phyloP scores from a whole-genome alignment of 2,113 vertebrate genomes.

The Phalacrocorax pelagicus region DNA sequence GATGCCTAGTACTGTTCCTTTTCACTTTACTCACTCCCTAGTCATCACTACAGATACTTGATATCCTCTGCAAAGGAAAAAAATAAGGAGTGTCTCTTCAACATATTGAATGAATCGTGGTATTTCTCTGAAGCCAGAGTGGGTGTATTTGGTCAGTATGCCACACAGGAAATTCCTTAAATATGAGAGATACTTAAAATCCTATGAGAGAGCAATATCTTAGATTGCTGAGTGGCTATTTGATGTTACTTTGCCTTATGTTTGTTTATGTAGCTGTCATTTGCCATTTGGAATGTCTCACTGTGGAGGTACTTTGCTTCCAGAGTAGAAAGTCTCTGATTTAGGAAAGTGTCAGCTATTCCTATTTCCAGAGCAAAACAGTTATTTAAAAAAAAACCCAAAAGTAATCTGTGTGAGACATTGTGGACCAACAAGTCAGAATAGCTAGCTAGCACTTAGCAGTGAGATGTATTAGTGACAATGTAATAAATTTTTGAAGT shows the following conservation, averaged over 20 bases:
- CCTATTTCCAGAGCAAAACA: neutral
- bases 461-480: neutral
- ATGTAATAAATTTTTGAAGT: neutral
- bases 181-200: constrained; percentile 12
- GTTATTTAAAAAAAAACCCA: neutral
- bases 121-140: neutral
- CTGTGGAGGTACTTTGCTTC: neutral
- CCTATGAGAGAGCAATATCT: neutral
- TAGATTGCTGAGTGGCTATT: neutral
- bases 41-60: neutral
- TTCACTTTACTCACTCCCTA: neutral
- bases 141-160: constrained; percentile 21
- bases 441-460: neutral
- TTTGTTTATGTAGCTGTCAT: constrained; percentile 28
- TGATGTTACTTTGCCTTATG: constrained; percentile 13
- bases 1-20: neutral
- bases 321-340: neutral
- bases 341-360: neutral
- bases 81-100: neutral
- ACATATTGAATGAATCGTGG: neutral
- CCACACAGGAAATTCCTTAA: neutral
- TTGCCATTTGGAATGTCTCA: constrained; percentile 15
- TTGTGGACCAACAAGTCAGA: neutral
- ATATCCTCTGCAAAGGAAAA: neutral
- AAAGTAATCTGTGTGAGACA: neutral